phyloP scores from a whole-genome alignment of 2,797 vertebrate genomes.

The Danio jaintianensis region DNA sequence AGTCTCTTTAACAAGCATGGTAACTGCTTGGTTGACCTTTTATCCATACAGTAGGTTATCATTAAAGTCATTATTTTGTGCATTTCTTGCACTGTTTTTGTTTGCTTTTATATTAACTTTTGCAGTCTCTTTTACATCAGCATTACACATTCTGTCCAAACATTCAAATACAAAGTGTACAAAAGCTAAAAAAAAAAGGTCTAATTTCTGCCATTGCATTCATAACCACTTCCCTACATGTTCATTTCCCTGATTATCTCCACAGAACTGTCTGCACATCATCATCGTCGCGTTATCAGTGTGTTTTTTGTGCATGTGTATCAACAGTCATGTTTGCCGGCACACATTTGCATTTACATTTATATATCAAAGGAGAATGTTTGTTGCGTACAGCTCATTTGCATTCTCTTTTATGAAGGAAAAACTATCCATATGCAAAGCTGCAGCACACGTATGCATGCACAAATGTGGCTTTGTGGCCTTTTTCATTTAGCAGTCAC shows the following conservation, averaged over 20 bases:
- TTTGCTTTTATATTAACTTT: not conserved
- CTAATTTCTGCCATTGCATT: not conserved
- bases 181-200: too few species aligned
- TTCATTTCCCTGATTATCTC: not conserved
- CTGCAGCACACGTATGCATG: not conserved
- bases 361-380: not conserved
- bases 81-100: not conserved
- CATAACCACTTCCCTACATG: not conserved
- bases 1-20: too few species aligned
- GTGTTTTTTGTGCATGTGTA: not conserved
- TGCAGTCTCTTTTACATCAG: too few species aligned
- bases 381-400: conserved; percentile 17
- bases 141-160: not conserved
- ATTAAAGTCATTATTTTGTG: not conserved
- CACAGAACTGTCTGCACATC: not conserved
- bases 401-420: not conserved
- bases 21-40: too few species aligned
- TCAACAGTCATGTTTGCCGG: not conserved
- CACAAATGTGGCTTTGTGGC: conserved; percentile 21
- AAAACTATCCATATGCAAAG: conserved; percentile 1
- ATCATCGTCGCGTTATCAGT: not conserved
- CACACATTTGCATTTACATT: conserved; percentile 8
- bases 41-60: too few species aligned
- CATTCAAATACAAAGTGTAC: not conserved
- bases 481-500: not conserved